phyloP scores from a whole-genome alignment of 64 coral and sea anemone species.

The Orbicella faveolata region DNA sequence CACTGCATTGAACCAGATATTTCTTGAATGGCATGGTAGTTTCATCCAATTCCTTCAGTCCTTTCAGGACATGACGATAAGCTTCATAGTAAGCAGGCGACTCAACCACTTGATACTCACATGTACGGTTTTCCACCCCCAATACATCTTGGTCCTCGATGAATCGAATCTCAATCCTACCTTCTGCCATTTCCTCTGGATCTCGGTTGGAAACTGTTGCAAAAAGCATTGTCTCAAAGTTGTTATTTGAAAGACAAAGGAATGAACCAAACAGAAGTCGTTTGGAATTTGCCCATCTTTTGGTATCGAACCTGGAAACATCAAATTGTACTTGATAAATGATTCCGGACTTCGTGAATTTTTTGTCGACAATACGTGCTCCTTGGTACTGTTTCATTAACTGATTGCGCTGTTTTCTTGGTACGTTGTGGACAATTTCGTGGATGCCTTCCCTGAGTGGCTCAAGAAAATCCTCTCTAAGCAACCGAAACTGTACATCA shows the following conservation, averaged over 20 bases:
- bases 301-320: slow-evolving; percentile 49
- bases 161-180: slow-evolving; percentile 25
- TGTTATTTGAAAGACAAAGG: slow-evolving; percentile 73
- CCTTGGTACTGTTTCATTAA: slow-evolving; percentile 50
- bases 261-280: slow-evolving; percentile 63
- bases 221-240: slow-evolving; percentile 71
- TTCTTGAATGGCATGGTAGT: slow-evolving; percentile 41
- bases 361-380: slow-evolving; percentile 44
- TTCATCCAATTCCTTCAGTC: slow-evolving; percentile 56
- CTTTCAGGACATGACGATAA: slow-evolving; percentile 73
- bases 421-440: slow-evolving; percentile 38
- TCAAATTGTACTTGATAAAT: slow-evolving; percentile 62
- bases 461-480: slow-evolving; percentile 78
- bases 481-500: slow-evolving; percentile 80
- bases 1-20: slow-evolving; percentile 11
- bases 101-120: slow-evolving; percentile 40
- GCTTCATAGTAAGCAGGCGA: slow-evolving; percentile 58
- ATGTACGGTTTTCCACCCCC: slow-evolving; percentile 40
- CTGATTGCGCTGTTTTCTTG: slow-evolving; percentile 50
- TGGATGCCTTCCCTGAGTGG: slow-evolving; percentile 74
- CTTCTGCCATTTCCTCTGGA: slow-evolving; percentile 9
- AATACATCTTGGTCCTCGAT: slow-evolving; percentile 30
- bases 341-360: slow-evolving; percentile 48
- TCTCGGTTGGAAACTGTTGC: slow-evolving; percentile 65
- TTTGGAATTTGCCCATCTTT: slow-evolving; percentile 45